phyloP scores from a whole-genome alignment of 2,888 invertebrate species.

The Drosophila affinis region DNA sequence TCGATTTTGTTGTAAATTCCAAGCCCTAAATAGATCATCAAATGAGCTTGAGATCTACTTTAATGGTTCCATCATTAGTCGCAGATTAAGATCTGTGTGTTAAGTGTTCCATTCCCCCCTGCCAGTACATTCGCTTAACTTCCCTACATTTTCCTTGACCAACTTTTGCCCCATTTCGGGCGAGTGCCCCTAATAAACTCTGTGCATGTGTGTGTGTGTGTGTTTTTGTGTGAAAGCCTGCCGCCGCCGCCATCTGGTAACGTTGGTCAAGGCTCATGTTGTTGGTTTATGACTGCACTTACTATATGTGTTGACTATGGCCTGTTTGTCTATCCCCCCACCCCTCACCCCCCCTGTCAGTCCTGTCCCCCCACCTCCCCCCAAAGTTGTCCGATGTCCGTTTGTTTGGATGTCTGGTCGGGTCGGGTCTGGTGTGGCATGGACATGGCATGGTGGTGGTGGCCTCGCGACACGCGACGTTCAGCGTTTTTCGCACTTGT shows the following conservation, averaged over 20 bases:
- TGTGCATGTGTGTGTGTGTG: background rate
- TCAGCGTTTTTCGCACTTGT: conserved; percentile 56
- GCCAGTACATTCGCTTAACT: background rate
- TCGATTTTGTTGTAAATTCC: too few species aligned
- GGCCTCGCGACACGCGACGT: conserved; percentile 47
- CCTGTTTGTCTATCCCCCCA: conserved; percentile 3
- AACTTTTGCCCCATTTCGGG: background rate
- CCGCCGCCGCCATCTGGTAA: conserved; percentile 3
- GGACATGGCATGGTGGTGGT: background rate
- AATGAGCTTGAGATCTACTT: background rate
- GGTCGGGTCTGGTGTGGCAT: background rate
- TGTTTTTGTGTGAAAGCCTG: conserved; percentile 18
- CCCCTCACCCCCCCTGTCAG: background rate
- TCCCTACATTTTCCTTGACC: background rate
- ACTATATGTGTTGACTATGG: conserved; percentile 34
- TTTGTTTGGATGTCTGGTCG: conserved; percentile 12
- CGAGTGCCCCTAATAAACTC: conserved; percentile 6
- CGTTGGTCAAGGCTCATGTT: conserved; percentile 32
- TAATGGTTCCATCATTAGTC: background rate
- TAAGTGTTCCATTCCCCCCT: background rate
- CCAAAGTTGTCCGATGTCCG: background rate
- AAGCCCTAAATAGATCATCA: background rate
- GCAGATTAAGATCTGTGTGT: background rate
- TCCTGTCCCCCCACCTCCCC: background rate
- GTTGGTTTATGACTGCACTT: conserved; percentile 53